Conservation (phyloP, 2,888 invertebrate genomes). For the Phalera bucephala region DNA sequence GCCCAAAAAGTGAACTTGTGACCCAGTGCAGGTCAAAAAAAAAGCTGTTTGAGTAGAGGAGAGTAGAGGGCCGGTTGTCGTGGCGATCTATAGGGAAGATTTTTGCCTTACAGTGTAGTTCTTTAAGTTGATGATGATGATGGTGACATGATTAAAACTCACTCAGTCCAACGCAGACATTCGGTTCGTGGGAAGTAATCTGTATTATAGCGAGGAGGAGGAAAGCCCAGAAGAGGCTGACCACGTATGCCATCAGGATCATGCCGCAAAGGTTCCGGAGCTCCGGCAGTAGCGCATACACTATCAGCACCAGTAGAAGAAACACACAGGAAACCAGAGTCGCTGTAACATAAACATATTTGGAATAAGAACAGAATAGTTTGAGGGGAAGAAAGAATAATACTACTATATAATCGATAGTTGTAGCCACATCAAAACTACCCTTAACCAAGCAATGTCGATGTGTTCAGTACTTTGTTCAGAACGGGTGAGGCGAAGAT, state of each 20-base stretch:
- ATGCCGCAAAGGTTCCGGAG: conserved; percentile 12
- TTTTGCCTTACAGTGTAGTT: not conserved
- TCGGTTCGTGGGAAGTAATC: conserved; percentile 5
- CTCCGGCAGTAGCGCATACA: conserved; percentile 7
- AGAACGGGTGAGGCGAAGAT: too few species aligned
- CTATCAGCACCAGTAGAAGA: conserved; percentile 9
- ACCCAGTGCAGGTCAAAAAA: too few species aligned
- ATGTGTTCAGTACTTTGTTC: too few species aligned
- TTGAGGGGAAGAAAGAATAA: too few species aligned
- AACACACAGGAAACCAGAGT: conserved; percentile 1
- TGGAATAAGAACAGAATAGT: too few species aligned
- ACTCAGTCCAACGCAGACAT: conserved; percentile 42
- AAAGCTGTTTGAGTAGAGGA: too few species aligned
- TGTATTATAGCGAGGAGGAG: conserved; percentile 45
- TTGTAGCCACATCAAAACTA: too few species aligned
- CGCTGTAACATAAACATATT: too few species aligned
- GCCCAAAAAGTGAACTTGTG: too few species aligned
- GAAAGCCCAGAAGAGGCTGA: conserved; percentile 48
- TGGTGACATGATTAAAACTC: conserved; percentile 21
- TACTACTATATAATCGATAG: too few species aligned
- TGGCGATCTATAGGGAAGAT: too few species aligned
- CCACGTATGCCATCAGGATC: conserved; percentile 34
- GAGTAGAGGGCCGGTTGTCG: not conserved
- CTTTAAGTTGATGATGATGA: not conserved
- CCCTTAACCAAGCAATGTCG: too few species aligned